phyloP scores from a whole-genome alignment of 2,888 invertebrate species.

The Limnephilus auricula region DNA sequence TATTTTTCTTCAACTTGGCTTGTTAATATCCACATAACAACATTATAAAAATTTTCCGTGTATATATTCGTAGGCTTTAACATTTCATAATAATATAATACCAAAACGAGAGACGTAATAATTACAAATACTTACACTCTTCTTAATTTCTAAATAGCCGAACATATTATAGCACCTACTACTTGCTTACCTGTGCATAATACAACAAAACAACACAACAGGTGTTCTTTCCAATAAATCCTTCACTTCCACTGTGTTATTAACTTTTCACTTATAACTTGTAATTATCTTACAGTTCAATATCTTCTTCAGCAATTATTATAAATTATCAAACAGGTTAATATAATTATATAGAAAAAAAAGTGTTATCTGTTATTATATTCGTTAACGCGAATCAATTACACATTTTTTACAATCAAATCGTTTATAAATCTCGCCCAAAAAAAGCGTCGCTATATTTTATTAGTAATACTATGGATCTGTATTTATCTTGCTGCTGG shows the following conservation, averaged over 20 bases:
- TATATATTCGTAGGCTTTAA: not conserved
- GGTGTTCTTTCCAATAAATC: not conserved
- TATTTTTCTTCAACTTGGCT: not conserved
- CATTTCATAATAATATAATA: not conserved
- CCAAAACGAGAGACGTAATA: not conserved
- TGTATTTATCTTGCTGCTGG: no score
- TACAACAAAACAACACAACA: no score
- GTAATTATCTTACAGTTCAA: not conserved
- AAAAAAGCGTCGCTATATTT: not conserved
- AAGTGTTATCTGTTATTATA: not conserved
- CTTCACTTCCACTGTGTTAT: not conserved
- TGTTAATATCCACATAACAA: not conserved
- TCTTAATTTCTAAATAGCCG: not conserved
- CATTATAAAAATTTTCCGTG: not conserved
- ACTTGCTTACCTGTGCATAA: not conserved
- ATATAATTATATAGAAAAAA: not conserved
- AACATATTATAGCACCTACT: not conserved
- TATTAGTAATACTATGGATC: not conserved
- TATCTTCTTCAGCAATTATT: not conserved
- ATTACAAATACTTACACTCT: not conserved
- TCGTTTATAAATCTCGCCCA: not conserved
- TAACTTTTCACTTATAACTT: not conserved
- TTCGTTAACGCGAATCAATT: not conserved
- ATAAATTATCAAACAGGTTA: not conserved
- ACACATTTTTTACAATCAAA: not conserved